A percentile compares a stretch with the other conserved stretches of the same genome.
Evolutionary conservation across 2,888 invertebrate species (phyloP).

Genomic region (Dicycla oo): DNA sequence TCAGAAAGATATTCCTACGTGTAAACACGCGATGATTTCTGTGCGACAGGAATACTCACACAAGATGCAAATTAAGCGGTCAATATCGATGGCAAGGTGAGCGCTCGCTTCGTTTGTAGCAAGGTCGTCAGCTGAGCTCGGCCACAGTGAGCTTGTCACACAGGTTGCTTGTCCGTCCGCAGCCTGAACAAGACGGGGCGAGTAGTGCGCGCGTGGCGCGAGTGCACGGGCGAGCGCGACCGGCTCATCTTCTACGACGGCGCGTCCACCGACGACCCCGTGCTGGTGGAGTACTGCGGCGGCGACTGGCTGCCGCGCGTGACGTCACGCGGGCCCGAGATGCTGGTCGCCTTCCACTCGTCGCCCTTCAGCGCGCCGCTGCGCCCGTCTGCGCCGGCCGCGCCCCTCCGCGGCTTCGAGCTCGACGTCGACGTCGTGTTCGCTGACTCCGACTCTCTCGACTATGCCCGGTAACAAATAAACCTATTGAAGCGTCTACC

Average conservation of each 20-base stretch:
- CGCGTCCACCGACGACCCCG: constrained; percentile 94
- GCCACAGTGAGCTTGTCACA: not conserved
- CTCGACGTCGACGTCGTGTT: constrained; percentile 96
- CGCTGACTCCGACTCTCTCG: constrained; percentile 96
- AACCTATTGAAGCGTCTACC: not conserved
- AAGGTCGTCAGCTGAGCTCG: not conserved
- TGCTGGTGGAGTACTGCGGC: constrained; percentile 96
- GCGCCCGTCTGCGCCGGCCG: constrained; percentile 90
- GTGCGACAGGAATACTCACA: constrained; percentile 94
- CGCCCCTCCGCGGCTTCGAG: constrained; percentile 95
- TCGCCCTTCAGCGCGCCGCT: constrained; percentile 95
- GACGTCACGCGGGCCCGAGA: constrained; percentile 92
- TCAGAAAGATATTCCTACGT: constrained; percentile 96
- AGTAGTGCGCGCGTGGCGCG: constrained; percentile 94
- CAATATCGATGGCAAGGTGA: constrained; percentile 91
- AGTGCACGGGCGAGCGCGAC: constrained; percentile 95
- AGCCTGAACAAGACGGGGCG: constrained; percentile 93
- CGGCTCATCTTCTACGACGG: constrained; percentile 97
- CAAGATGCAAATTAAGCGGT: constrained; percentile 93
- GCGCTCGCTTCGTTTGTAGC: constrained; percentile 49
- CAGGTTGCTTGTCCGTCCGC: constrained; percentile 41
- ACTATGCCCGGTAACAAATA: constrained; percentile 92
- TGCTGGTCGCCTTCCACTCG: constrained; percentile 97
- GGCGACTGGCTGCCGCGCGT: constrained; percentile 96
- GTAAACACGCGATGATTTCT: constrained; percentile 97